These are phyloP conservation scores for Formica selysi DNA, from an alignment of 1,140 invertebrate species.

Conservation along the genomic window DNA sequence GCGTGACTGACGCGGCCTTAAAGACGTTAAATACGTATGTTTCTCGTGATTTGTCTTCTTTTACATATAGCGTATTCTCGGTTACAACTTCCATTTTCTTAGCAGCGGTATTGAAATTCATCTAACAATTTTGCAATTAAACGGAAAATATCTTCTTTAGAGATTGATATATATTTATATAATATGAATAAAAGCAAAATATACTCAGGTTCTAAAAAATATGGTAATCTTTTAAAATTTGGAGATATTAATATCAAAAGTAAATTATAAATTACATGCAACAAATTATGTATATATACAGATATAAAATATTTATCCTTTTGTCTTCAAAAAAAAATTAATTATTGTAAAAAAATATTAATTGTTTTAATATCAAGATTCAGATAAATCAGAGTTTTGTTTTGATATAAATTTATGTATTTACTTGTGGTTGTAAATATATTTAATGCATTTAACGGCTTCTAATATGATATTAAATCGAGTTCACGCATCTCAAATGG, in stretches of 20 bases:
- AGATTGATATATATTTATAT: not conserved
- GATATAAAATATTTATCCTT: not conserved
- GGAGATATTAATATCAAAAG: not conserved
- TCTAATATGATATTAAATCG: not conserved
- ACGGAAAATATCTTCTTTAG: not conserved
- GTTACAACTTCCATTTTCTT: slow-evolving; percentile 2
- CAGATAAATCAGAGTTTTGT: no score
- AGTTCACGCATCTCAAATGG: slow-evolving; percentile 6
- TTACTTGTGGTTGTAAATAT: not conserved
- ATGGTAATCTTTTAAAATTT: no score
- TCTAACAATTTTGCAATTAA: slow-evolving; percentile 12
- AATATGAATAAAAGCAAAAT: not conserved
- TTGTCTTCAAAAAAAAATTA: not conserved
- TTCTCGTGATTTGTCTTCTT: slow-evolving; percentile 51
- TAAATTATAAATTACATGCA: not conserved
- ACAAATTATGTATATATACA: not conserved
- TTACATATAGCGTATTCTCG: not conserved
- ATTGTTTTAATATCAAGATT: no score
- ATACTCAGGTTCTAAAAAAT: no score
- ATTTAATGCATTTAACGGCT: not conserved
- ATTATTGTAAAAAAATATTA: not conserved
- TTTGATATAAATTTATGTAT: not conserved
- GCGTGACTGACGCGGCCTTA: slow-evolving; percentile 73
- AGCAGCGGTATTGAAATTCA: not conserved
- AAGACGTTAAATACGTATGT: slow-evolving; percentile 58